Conservation (phyloP, 2,797 vertebrate species). For the Notolepis coatsorum region DNA sequence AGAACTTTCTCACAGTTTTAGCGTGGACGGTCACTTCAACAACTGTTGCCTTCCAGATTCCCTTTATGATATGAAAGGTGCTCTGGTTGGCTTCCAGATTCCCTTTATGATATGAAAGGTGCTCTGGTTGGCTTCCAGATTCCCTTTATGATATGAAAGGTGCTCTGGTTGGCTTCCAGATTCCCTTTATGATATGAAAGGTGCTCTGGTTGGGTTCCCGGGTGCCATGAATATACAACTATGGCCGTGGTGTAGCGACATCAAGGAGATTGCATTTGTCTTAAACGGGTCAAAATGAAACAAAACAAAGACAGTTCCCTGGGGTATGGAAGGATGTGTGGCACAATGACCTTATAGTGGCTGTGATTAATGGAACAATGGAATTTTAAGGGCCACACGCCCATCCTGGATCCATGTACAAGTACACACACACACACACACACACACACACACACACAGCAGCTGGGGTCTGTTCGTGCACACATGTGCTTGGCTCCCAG, state of each 20-base stretch:
- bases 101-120: too few species aligned
- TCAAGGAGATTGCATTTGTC: slow-evolving; percentile 34
- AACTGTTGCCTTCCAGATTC: too few species aligned
- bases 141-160: too few species aligned
- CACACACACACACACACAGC: slow-evolving; percentile 43
- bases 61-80: too few species aligned
- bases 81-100: too few species aligned
- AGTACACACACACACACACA: slow-evolving; percentile 36
- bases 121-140: too few species aligned
- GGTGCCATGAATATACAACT: background rate
- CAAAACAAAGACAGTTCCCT: slow-evolving; percentile 8
- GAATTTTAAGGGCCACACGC: slow-evolving; percentile 31
- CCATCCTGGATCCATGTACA: slow-evolving; percentile 14
- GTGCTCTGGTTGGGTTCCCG: background rate
- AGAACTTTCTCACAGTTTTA: too few species aligned
- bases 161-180: slow-evolving; percentile 7
- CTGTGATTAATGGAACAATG: slow-evolving; percentile 47
- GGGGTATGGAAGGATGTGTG: slow-evolving; percentile 16
- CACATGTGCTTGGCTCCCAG: slow-evolving; percentile 52
- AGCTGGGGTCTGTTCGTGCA: slow-evolving; percentile 77
- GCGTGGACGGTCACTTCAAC: too few species aligned
- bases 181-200: slow-evolving; percentile 26
- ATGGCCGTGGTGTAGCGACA: slow-evolving; percentile 19
- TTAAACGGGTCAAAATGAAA: slow-evolving; percentile 24
- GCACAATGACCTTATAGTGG: slow-evolving; percentile 38